phyloP scores from a whole-genome alignment of 2,113 vertebrate species.

The Oreochromis aureus region DNA sequence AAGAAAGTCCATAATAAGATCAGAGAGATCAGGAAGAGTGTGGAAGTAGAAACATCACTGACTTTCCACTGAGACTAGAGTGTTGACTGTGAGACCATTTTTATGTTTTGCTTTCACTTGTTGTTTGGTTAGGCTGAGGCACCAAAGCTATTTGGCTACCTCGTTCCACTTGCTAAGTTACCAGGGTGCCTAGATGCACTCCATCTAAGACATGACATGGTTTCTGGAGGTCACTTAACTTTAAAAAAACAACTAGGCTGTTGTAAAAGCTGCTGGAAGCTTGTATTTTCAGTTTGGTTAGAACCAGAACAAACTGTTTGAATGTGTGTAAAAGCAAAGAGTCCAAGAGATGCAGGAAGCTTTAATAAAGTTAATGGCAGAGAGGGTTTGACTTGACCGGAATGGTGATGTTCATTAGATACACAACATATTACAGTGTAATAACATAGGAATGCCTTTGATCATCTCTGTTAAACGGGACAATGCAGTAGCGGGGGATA shows the following conservation, averaged over 20 bases:
- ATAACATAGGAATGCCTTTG: conserved; percentile 33
- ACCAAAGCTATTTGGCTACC: background rate
- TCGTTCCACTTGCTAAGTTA: background rate
- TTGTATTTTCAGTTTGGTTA: background rate
- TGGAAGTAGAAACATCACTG: background rate
- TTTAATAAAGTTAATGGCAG: conserved; percentile 36
- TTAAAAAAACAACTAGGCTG: background rate
- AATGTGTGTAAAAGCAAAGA: background rate
- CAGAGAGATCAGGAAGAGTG: background rate
- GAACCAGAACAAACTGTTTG: background rate
- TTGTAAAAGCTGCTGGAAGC: background rate
- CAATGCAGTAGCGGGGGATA: background rate
- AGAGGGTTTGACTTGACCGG: background rate
- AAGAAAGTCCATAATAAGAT: background rate
- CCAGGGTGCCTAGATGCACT: background rate
- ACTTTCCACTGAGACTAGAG: background rate
- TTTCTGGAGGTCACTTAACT: background rate
- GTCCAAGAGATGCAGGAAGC: background rate
- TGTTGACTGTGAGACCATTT: background rate
- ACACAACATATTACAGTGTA: conserved; percentile 14
- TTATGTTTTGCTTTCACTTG: background rate
- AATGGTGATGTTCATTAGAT: background rate
- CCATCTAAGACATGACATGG: background rate
- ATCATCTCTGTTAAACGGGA: background rate
- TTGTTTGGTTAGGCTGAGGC: background rate